Evolutionary conservation across 2,113 vertebrate species (phyloP).

Genomic region (Pelecanoides urinatrix): DNA sequence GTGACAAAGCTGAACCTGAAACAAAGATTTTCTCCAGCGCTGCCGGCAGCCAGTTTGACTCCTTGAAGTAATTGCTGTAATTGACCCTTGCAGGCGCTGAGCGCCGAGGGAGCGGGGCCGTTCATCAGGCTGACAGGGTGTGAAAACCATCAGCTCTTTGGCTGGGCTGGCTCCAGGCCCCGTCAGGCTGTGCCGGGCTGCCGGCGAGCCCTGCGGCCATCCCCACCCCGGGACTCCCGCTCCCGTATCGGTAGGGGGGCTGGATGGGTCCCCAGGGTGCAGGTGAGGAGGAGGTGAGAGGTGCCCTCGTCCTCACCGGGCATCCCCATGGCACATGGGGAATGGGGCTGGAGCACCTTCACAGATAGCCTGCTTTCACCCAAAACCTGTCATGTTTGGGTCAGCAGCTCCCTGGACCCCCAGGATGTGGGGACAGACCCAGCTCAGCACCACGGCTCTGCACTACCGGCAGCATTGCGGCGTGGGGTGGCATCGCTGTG

Average conservation of each 20-base stretch:
- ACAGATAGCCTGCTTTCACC: background rate
- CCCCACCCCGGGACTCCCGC: rapidly evolving
- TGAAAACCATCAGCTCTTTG: slow-evolving; percentile 19
- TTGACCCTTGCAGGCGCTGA: slow-evolving; percentile 59
- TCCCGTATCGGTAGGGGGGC: rapidly evolving
- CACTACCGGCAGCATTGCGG: background rate
- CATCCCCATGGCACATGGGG: rapidly evolving
- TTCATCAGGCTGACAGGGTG: slow-evolving; percentile 20
- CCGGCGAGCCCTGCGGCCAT: rapidly evolving
- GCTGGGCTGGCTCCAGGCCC: background rate
- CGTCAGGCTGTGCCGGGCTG: background rate
- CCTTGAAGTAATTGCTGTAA: slow-evolving; percentile 61
- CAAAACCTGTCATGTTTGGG: background rate
- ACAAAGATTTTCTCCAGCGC: slow-evolving; percentile 34
- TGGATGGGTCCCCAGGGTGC: background rate
- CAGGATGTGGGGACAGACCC: rapidly evolving
- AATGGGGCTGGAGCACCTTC: background rate
- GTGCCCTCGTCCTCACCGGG: background rate
- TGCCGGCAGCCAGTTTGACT: slow-evolving; percentile 39
- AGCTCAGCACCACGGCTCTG: background rate
- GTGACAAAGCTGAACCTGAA: slow-evolving; percentile 1
- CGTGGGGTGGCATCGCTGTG: rapidly evolving
- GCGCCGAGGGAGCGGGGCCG: background rate
- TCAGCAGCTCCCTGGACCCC: background rate
- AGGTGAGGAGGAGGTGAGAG: background rate